Percentiles rank a stretch among this genome's conserved stretches.
Evolutionary conservation across 1,140 invertebrate species (phyloP).

Genomic region (Babylonia areolata): DNA sequence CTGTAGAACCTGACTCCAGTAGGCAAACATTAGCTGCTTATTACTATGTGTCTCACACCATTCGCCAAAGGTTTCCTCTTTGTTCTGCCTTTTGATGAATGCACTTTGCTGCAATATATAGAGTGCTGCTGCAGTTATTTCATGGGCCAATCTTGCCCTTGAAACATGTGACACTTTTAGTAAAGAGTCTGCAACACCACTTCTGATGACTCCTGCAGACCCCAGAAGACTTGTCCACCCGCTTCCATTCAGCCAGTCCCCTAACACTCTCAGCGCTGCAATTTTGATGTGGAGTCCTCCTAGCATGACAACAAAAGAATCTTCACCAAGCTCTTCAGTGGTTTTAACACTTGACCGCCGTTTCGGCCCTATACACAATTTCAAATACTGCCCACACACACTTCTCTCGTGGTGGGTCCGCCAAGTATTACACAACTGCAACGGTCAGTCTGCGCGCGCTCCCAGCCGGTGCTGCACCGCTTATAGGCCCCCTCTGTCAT

Average conservation of each 20-base stretch:
- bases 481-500: too few species aligned
- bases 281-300: too few species aligned
- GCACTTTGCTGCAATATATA: neutral
- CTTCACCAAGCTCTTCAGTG: too few species aligned
- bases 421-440: too few species aligned
- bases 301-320: too few species aligned
- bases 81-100: neutral
- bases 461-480: too few species aligned
- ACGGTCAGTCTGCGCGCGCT: too few species aligned
- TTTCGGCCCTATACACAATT: too few species aligned
- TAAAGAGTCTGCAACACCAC: slow-evolving; percentile 40
- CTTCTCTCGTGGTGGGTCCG: too few species aligned
- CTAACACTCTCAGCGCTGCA: too few species aligned
- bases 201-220: slow-evolving; percentile 8
- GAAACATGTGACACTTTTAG: slow-evolving; percentile 37
- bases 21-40: neutral
- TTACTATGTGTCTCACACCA: neutral
- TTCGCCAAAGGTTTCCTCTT: neutral
- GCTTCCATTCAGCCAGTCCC: neutral
- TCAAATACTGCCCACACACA: too few species aligned
- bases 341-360: too few species aligned
- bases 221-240: slow-evolving; percentile 35
- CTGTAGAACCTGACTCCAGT: neutral
- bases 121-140: neutral
- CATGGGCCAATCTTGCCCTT: neutral